A percentile compares a stretch with the other conserved stretches of the same genome.
phyloP scores from a whole-genome alignment of 2,113 vertebrate species.

The Miniopterus natalensis region DNA sequence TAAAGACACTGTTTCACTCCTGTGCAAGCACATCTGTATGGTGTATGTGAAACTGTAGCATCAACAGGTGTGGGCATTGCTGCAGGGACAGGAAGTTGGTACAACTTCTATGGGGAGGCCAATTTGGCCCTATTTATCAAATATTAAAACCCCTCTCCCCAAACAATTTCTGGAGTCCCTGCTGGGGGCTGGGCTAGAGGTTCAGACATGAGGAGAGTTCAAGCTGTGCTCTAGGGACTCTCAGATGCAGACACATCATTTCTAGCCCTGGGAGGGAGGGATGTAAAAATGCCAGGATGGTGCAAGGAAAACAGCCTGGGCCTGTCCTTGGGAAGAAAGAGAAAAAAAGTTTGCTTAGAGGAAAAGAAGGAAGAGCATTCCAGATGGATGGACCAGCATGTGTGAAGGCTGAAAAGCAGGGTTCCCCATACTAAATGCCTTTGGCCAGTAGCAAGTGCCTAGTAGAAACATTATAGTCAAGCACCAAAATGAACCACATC shows the following conservation, averaged over 20 bases:
- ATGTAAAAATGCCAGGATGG: background rate
- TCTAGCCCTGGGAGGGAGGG: background rate
- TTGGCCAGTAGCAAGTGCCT: background rate
- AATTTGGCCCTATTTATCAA: background rate
- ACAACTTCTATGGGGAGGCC: background rate
- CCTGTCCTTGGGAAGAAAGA: background rate
- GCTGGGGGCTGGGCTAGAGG: background rate
- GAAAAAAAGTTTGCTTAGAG: background rate
- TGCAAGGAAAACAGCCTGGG: background rate
- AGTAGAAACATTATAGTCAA: background rate
- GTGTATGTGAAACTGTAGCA: background rate
- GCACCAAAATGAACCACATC: background rate
- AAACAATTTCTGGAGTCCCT: background rate
- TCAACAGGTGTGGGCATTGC: background rate
- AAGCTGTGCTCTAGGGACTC: background rate
- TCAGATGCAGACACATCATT: background rate
- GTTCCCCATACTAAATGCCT: background rate
- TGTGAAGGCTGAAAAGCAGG: background rate
- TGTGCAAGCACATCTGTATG: background rate
- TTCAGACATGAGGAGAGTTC: background rate
- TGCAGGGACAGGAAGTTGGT: background rate
- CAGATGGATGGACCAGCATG: background rate
- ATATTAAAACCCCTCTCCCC: background rate
- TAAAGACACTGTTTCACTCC: background rate
- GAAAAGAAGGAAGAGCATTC: background rate